phyloP scores from a whole-genome alignment of 2,113 vertebrate genomes.

The Acanthochromis polyacanthus region DNA sequence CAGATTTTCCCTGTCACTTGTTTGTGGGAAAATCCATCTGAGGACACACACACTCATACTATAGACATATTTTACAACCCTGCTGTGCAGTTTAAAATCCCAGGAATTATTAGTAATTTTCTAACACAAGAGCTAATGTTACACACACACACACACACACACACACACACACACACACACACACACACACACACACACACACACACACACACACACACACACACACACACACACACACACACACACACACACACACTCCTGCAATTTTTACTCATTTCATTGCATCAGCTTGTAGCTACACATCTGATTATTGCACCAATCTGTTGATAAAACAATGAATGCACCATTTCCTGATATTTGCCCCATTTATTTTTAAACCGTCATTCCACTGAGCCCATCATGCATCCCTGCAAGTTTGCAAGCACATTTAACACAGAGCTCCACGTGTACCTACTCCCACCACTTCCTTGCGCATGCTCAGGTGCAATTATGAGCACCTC shows the following conservation, averaged over 20 bases:
- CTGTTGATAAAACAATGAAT: not conserved
- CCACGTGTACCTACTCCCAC: slow-evolving; percentile 30
- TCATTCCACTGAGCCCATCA: no score
- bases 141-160: no score
- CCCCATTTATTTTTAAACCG: not conserved
- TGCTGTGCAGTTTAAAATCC: not conserved
- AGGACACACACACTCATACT: slow-evolving; percentile 26
- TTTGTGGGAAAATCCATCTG: slow-evolving; percentile 85
- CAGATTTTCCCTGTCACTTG: slow-evolving; percentile 79
- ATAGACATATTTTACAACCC: not conserved
- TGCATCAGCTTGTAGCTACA: not conserved
- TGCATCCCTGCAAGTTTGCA: not conserved
- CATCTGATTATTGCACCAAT: no score
- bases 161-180: no score
- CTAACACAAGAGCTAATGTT: no score
- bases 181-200: no score
- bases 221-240: no score
- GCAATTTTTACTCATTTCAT: not conserved
- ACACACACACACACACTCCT: no score
- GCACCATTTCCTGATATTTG: not conserved
- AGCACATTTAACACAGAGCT: not conserved
- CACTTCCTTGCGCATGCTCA: slow-evolving; percentile 57
- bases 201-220: no score
- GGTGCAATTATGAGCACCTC: slow-evolving; percentile 28
- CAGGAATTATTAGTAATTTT: not conserved